Evolutionary conservation across 2,888 invertebrate species (phyloP).

Genomic region (Perizoma flavofasciatum): DNA sequence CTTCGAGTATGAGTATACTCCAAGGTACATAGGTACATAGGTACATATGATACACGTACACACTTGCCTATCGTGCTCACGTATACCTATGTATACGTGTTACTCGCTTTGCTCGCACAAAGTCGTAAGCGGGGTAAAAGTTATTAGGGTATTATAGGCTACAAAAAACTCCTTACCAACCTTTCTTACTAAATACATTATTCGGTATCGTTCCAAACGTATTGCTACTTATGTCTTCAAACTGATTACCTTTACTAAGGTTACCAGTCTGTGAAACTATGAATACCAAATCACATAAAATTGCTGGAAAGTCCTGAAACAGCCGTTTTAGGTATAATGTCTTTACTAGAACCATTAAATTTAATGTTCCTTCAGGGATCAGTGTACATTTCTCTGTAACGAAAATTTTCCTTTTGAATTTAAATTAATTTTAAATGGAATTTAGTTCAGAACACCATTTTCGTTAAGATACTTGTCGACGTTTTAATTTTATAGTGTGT

Average conservation of each 20-base stretch:
- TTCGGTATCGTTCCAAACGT: no score
- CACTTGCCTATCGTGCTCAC: no score
- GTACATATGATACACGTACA: no score
- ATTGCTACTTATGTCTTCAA: no score
- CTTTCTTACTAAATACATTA: no score
- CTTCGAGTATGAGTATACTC: no score
- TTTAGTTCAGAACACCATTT: not conserved
- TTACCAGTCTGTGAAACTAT: not conserved
- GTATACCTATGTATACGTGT: no score
- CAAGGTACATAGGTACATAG: no score
- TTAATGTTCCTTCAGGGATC: conserved; percentile 29
- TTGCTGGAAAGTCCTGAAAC: conserved; percentile 24
- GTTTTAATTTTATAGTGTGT: not conserved
- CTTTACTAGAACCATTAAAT: conserved; percentile 29
- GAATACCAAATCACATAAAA: conserved; percentile 6
- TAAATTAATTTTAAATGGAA: conserved; percentile 20
- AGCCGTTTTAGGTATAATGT: conserved; percentile 27
- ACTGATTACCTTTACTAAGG: not conserved
- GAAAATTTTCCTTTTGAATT: conserved; percentile 24
- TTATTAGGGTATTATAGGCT: no score
- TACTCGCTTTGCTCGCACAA: no score
- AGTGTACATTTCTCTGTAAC: conserved; percentile 23
- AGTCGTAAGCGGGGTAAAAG: no score
- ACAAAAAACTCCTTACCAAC: no score
- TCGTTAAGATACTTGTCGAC: not conserved